Evolutionary conservation across 2,888 invertebrate genomes (phyloP).

Genomic region (Drosophila acutilabella): DNA sequence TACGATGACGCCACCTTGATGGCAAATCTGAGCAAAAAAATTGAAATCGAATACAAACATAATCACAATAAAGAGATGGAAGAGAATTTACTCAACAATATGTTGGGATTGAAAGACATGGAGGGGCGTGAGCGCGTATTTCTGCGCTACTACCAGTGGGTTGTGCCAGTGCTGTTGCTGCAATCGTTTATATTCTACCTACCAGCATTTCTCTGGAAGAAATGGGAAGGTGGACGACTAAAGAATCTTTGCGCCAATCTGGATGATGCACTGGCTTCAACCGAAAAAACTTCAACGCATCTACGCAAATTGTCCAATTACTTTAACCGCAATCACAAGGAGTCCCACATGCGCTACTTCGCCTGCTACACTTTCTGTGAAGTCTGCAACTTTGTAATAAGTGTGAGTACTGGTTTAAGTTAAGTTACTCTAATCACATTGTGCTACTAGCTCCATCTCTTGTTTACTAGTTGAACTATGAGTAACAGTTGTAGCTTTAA

Average conservation of each 20-base stretch:
- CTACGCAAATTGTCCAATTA: constrained; percentile 74
- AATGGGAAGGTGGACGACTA: constrained; percentile 85
- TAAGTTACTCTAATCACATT: too few species aligned
- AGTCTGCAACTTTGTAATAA: constrained; percentile 90
- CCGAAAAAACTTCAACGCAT: constrained; percentile 62
- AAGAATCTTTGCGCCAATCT: constrained; percentile 82
- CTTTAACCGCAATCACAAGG: constrained; percentile 77
- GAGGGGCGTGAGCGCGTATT: constrained; percentile 66
- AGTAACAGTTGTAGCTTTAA: too few species aligned
- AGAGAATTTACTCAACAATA: constrained; percentile 35
- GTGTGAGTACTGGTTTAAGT: constrained; percentile 86
- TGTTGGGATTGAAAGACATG: constrained; percentile 8
- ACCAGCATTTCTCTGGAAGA: constrained; percentile 84
- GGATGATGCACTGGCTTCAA: constrained; percentile 68
- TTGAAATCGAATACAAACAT: constrained; percentile 67
- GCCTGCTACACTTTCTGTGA: constrained; percentile 90
- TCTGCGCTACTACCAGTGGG: constrained; percentile 84
- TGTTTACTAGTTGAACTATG: too few species aligned
- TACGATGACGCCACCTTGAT: constrained; percentile 35
- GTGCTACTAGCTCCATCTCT: too few species aligned
- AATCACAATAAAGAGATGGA: constrained; percentile 74
- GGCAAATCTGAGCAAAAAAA: constrained; percentile 1
- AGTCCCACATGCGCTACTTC: constrained; percentile 86
- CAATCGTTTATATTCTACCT: constrained; percentile 82
- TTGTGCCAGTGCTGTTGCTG: constrained; percentile 80